Conservation (phyloP, 2,888 invertebrate species). For the Drosophila melanosoma region DNA sequence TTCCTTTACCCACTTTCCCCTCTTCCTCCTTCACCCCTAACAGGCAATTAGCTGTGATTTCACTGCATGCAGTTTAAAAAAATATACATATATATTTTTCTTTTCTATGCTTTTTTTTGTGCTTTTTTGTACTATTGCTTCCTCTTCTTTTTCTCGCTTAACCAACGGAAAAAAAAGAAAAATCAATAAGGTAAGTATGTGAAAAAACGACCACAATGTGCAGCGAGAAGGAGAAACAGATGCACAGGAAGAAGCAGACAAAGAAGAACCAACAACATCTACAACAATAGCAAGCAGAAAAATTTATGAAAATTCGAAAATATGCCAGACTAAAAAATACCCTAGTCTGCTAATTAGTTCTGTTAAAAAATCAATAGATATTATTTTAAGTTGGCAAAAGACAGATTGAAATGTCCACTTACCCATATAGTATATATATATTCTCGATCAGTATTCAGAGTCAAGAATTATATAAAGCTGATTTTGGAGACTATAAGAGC, state of each 20-base stretch:
- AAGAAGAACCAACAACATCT: slow-evolving; percentile 10
- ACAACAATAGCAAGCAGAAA: slow-evolving; percentile 15
- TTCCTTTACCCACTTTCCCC: background rate
- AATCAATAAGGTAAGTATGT: slow-evolving; percentile 66
- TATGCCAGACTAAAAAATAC: background rate
- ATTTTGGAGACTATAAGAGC: background rate
- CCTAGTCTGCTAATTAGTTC: background rate
- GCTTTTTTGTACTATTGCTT: slow-evolving; percentile 34
- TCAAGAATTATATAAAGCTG: background rate
- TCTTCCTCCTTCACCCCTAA: slow-evolving; percentile 3
- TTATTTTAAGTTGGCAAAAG: background rate
- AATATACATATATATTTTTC: slow-evolving; percentile 17
- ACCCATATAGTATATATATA: background rate
- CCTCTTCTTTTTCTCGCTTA: slow-evolving; percentile 22
- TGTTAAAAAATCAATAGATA: no score
- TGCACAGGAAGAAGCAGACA: background rate
- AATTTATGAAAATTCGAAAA: background rate
- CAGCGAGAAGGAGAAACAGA: slow-evolving; percentile 25
- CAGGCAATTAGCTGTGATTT: slow-evolving; percentile 50
- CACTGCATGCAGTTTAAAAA: slow-evolving; percentile 72
- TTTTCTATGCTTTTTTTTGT: slow-evolving; percentile 42
- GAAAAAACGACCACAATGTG: slow-evolving; percentile 55
- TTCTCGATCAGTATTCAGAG: background rate
- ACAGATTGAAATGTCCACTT: background rate
- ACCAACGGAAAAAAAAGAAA: slow-evolving; percentile 42